Evolutionary conservation across 2,113 vertebrate species (phyloP), one percentile per base, ranked within the genome.

Genomic region (Tragelaphus strepsiceros): DNA sequence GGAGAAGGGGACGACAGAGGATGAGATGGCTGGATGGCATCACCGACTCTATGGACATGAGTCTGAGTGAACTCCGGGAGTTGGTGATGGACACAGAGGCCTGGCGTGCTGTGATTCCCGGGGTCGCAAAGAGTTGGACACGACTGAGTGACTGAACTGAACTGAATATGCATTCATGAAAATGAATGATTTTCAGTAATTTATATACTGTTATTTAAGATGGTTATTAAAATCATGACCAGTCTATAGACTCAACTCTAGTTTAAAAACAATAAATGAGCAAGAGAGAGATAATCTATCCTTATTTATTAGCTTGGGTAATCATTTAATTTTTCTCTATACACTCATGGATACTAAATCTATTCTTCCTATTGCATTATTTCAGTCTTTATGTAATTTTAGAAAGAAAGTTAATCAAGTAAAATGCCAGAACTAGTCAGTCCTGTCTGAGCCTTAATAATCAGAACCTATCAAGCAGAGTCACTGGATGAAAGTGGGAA

Each of bases 71-170:
- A 9, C 32, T 67, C 62, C 0, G 3, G 32, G 16, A 67, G 32
- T 0, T 67, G 32, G 32, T 67, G 32, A 19, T 19, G 62, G 7
- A 67, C 32, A 67, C 7, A 3, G 62, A 67, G 62, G 32, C 62
- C 16, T 67, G 62, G 16, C 1, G 0, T n/a, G 7, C 7, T n/a
- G 32, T 2, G 0, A 2, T n/a, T 9, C 16, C 9, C 9, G 32
- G 16, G 16, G 2, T n/a, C 2, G 0, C 32, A 67, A 64, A 64
- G 32, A 67, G 62, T 67, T 1, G 1, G 62, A 67, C 62, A 67
- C 0, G 0, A 67, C 32, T 19, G 32, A 17, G 16, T 1, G 4
- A 64, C 30, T n/a, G 62, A n/a, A 17, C 30, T 67, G 17, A 9
- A 67, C 26, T 30, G 59, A 61, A 61, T 62, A 30, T 15, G 6